Conservation (phyloP, 2,888 invertebrate species). For the Charanyca ferruginea region DNA sequence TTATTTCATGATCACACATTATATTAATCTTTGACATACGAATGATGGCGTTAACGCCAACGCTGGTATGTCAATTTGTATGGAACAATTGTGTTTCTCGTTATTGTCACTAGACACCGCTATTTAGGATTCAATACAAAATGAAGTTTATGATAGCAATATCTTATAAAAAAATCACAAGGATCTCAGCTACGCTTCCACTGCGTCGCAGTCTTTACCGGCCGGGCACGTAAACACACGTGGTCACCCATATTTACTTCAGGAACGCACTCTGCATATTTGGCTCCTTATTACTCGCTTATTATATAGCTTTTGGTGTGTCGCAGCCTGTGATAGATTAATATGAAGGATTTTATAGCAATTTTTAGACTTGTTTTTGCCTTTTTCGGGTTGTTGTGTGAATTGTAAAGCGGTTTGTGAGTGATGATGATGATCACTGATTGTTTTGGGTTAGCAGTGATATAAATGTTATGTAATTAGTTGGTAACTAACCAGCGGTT, state of each 20-base stretch:
- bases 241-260: constrained; percentile 88
- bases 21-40: too few relatives aligned
- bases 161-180: neutral
- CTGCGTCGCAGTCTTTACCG: constrained; percentile 51
- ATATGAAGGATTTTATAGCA: constrained; percentile 31
- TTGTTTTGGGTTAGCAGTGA: neutral
- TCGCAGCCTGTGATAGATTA: constrained; percentile 45
- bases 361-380: constrained; percentile 21
- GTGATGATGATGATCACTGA: constrained; percentile 3
- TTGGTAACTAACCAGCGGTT: neutral
- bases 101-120: too few relatives aligned
- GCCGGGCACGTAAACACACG: constrained; percentile 80
- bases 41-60: too few relatives aligned
- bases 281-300: constrained; percentile 75
- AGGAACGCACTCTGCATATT: constrained; percentile 86
- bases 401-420: constrained; percentile 1
- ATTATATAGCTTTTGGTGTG: constrained; percentile 42
- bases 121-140: too few relatives aligned
- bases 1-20: too few relatives aligned
- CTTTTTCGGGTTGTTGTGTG: constrained; percentile 12
- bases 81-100: too few relatives aligned
- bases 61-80: too few relatives aligned
- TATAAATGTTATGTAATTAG: neutral
- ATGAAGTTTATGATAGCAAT: neutral
- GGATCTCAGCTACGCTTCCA: constrained; percentile 36